phyloP scores from a whole-genome alignment of 2,797 vertebrate genomes.

The Scolopax bukidnonensis region DNA sequence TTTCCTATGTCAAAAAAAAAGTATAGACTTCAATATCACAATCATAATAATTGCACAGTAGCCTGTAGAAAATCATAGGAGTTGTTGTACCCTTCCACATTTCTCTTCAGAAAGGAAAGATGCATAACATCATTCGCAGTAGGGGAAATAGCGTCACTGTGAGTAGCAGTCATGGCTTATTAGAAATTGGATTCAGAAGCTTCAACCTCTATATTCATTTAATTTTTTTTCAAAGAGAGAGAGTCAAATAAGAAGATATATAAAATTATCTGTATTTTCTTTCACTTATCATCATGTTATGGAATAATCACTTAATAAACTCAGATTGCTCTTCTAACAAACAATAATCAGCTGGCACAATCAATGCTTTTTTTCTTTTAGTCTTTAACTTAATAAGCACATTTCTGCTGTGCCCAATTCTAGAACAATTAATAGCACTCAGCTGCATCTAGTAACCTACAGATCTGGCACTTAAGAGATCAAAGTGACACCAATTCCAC shows the following conservation, averaged over 20 bases:
- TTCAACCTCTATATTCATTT: not conserved
- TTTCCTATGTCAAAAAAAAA: constrained; percentile 64
- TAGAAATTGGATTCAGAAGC: not conserved
- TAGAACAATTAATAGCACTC: not conserved
- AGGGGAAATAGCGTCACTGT: not conserved
- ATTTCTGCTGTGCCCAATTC: not conserved
- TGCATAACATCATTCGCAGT: not conserved
- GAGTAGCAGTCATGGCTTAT: not conserved
- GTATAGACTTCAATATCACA: constrained; percentile 70
- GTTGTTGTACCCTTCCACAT: not conserved
- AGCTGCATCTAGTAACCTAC: not conserved
- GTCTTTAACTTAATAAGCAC: not conserved
- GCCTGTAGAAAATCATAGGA: constrained; percentile 53
- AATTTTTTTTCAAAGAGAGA: not conserved
- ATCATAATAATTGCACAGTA: constrained; percentile 63
- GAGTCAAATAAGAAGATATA: not conserved
- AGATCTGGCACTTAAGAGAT: not conserved
- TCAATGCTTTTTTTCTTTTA: not conserved
- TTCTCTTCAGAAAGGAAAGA: not conserved
- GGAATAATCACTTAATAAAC: constrained; percentile 19
- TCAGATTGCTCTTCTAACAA: not conserved
- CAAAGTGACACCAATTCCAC: not conserved
- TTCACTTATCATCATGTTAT: not conserved
- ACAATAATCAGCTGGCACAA: not conserved
- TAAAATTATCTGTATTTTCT: not conserved